These are phyloP conservation scores for Actinostola sp. DNA, from an alignment of 92 coral and sea anemone genomes.

Conservation along the genomic window DNA sequence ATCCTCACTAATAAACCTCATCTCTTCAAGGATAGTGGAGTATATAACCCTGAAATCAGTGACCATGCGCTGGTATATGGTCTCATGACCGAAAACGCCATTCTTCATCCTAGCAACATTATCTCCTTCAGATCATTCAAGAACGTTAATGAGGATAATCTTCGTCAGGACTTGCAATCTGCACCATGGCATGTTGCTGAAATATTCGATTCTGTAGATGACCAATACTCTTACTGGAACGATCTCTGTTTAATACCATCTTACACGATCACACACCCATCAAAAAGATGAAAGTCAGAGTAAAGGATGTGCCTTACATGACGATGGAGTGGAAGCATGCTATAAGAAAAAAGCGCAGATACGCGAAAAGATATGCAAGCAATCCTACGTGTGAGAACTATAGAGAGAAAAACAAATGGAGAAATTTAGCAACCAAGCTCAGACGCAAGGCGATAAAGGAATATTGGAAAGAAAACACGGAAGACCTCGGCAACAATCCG, in stretches of 20 bases:
- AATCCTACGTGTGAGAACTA: conserved; percentile 32
- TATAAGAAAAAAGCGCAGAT: conserved; percentile 28
- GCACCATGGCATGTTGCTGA: conserved; percentile 61
- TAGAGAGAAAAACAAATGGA: conserved; percentile 36
- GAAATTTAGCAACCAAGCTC: conserved; percentile 35
- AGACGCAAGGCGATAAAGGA: conserved; percentile 37
- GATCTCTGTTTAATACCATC: conserved; percentile 23
- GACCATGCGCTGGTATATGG: conserved; percentile 38
- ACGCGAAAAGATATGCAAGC: conserved; percentile 20
- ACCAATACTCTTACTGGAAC: conserved; percentile 34
- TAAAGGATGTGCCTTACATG: conserved; percentile 51
- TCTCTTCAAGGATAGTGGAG: conserved; percentile 13
- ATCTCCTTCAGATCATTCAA: conserved; percentile 14
- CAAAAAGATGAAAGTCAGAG: conserved; percentile 47
- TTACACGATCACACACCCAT: conserved; percentile 37
- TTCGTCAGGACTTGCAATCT: conserved; percentile 14
- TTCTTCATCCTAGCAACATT: conserved; percentile 16
- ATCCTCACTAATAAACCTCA: conserved; percentile 48
- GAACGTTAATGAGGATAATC: conserved; percentile 28
- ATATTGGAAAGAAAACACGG: conserved; percentile 42
- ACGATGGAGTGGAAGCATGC: conserved; percentile 51
- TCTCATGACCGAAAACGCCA: neutral
- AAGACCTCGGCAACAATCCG: conserved; percentile 29
- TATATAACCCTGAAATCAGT: conserved; percentile 31
- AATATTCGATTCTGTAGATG: conserved; percentile 41